Base-by-base conservation (phyloP, 1,140 invertebrate genomes). In the Coboldia fuscipes region DNA sequence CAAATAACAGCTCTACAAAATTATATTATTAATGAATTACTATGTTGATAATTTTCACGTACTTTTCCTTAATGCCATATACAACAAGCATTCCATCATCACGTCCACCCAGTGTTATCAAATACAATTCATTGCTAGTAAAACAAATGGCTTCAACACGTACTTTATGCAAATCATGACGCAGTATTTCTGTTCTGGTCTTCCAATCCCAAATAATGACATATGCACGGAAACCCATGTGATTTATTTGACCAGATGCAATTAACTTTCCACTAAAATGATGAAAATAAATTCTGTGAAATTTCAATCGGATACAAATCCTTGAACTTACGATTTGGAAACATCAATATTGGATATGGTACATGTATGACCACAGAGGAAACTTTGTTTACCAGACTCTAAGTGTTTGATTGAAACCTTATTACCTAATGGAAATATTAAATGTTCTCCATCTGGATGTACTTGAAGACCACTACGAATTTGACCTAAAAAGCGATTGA, bases 201-300 rank as follows among this genome's bases (percentile, higher is more conserved):
- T 71, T 61, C 46, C 76, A 90, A 47, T 88, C 70, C 85, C 86
- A 94, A 13, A 94, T 51, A 41, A 88, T 85, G 0, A 85, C 74
- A 38, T 65, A 65, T 4, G 85, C 78, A 65, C 83, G 85, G 49
- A 89, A 90, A 5, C 85, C 86, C 50, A 85, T 81, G 45, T 88
- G 74, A 47, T 80, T 92, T 9, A 81, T 68, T 56, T 90, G 83
- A 0, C 88, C 86, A 8, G 84, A 85, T 15, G 80, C 86, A 22
- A 93, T 56, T 44, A 72, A 83, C 18, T 70, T 70, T 26, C 86
- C 86, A 39, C 65, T 63, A 2, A 65, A 63, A 26, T 27, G 18
- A 24, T 33, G 12, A 26, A 30, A 30, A 1, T 27, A 18, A 28
- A 15, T 16, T 7, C 9, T 15, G 20, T 18, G 30, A 5, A 29